These are phyloP conservation scores for Garra rufa DNA, from an alignment of 2,113 vertebrate genomes.

Conservation along the genomic window DNA sequence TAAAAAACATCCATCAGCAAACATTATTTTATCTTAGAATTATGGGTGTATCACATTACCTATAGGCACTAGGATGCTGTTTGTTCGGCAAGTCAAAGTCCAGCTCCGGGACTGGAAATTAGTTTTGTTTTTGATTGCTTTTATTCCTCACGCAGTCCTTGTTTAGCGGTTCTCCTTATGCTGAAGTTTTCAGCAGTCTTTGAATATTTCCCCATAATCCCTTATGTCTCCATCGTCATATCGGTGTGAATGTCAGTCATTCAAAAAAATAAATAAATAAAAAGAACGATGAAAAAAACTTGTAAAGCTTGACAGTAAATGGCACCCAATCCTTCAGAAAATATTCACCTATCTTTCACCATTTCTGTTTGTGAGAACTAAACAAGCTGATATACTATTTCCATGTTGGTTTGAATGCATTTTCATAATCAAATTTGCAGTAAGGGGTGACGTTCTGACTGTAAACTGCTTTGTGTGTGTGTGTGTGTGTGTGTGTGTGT, in stretches of 20 bases:
- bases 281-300: neutral
- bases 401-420: constrained; percentile 47
- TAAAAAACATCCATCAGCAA: no score
- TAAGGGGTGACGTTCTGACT: constrained; percentile 12
- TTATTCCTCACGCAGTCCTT: neutral
- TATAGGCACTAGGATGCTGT: constrained; percentile 4
- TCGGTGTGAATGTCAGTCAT: neutral
- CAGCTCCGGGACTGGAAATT: constrained; percentile 9
- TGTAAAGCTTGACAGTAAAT: constrained; percentile 2
- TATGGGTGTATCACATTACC: neutral
- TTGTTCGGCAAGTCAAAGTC: neutral
- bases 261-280: neutral
- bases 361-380: neutral
- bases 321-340: neutral
- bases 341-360: neutral
- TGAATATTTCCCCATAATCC: neutral
- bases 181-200: neutral
- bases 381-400: neutral
- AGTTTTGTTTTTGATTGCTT: no score
- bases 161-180: neutral
- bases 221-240: neutral
- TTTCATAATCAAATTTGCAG: constrained; percentile 53
- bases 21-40: neutral
- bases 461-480: neutral
- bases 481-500: no score